These are phyloP conservation scores for Coleophora flavipennella DNA, from an alignment of 2,888 invertebrate genomes.

Conservation along the genomic window DNA sequence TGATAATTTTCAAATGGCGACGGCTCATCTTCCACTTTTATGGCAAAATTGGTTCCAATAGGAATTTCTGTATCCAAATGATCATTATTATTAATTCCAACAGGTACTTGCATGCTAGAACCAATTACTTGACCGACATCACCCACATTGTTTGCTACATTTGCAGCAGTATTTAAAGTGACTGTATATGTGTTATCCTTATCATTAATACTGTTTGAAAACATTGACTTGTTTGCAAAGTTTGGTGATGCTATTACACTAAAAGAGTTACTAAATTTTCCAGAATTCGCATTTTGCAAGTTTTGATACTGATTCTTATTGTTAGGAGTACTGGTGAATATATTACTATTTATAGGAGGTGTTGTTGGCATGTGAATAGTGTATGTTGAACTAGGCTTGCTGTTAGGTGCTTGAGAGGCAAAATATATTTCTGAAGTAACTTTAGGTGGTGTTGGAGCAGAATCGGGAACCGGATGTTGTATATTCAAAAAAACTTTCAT, in stretches of 20 bases:
- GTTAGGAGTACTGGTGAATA: constrained; percentile 23
- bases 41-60: constrained; percentile 65
- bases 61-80: constrained; percentile 60
- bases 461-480: constrained; percentile 52
- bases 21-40: constrained; percentile 57
- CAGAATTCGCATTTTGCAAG: constrained; percentile 10
- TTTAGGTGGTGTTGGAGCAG: constrained; percentile 42
- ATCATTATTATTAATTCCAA: constrained; percentile 37
- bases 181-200: constrained; percentile 48
- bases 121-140: constrained; percentile 45
- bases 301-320: constrained; percentile 17
- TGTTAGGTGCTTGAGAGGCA: constrained; percentile 54
- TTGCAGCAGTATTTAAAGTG: constrained; percentile 52
- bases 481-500: constrained; percentile 62
- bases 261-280: constrained; percentile 26
- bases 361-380: constrained; percentile 51
- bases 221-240: constrained; percentile 33
- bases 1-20: constrained; percentile 24
- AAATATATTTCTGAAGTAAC: constrained; percentile 67
- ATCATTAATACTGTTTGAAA: constrained; percentile 25
- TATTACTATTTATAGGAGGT: constrained; percentile 24
- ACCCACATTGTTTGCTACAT: constrained; percentile 39
- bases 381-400: constrained; percentile 50
- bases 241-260: constrained; percentile 28
- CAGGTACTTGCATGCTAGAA: constrained; percentile 48